These are phyloP conservation scores for Mizuhopecten yessoensis DNA, from an alignment of 1,140 invertebrate genomes.

Conservation along the genomic window DNA sequence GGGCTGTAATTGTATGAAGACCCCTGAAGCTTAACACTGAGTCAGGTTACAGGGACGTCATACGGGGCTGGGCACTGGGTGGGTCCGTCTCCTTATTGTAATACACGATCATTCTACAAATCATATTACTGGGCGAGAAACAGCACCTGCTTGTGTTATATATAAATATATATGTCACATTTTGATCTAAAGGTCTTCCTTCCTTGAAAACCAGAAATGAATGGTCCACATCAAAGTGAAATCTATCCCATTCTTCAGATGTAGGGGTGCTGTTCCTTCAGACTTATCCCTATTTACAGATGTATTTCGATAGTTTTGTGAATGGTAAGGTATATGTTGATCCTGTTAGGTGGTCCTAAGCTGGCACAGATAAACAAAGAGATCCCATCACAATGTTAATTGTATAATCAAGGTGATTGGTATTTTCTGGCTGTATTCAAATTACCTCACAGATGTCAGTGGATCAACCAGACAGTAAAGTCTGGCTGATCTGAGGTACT, in stretches of 20 bases:
- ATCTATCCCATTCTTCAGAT: background rate
- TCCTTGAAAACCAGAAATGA: no score
- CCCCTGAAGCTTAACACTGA: no score
- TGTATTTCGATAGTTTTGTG: background rate
- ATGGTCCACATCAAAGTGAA: background rate
- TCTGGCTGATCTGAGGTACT: background rate
- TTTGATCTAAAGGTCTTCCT: no score
- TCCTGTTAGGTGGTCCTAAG: background rate
- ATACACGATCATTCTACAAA: no score
- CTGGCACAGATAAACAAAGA: background rate
- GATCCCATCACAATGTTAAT: constrained; percentile 16
- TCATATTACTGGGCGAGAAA: no score
- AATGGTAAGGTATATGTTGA: background rate
- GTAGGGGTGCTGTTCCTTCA: background rate
- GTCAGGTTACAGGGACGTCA: no score
- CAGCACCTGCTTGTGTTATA: no score
- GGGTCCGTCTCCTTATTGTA: no score
- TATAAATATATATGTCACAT: no score
- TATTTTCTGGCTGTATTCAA: background rate
- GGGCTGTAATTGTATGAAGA: no score
- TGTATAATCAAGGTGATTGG: background rate
- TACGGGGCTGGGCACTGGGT: no score
- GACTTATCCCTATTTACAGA: background rate
- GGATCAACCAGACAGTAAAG: background rate
- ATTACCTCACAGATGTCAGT: background rate